Evolutionary conservation across 2,797 vertebrate species (phyloP), one percentile per base, ranked within the genome.

Genomic region (Yasuhikotakia modesta): DNA sequence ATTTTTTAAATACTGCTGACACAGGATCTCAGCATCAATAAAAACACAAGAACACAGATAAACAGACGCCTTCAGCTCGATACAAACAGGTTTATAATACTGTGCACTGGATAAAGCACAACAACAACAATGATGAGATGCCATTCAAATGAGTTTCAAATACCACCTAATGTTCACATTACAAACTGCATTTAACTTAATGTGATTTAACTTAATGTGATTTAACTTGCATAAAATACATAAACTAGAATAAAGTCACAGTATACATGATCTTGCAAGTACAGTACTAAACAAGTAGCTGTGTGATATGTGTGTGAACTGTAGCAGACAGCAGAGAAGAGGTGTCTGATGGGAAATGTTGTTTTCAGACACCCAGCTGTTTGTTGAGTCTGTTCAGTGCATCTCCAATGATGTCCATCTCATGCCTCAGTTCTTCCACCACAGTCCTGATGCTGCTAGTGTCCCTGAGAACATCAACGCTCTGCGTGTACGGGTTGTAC

Each of bases 401-500:
- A 0, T 99, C 95, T 0, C 94, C 95, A 58, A 99, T 92, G 2
- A 97, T 91, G 85, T 98, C 96, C 0, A 99, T 93, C 83, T 99
- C 97, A 0, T 96, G 93, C 2, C 94, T 94, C n/a, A 99, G 92
- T 80, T 99, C 97, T 0, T 94, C 95, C 87, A 99, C 94, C 72
- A 96, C 91, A 0, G 87, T 95, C 88, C 94, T 95, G 80, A 99
- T 97, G 92, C 96, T 98, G 76, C 89, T 91, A 0, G 89, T 94
- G 87, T 99, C 97, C 85, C 95, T 97, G 64, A 99, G 90, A 73
- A 98, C 88, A 46, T 98, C 96, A 86, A 99, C 89, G 0, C 96
- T 98, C 87, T 96, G 98, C 24, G 96, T 98, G 70, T 99, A 99
- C 0, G 98, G 95, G 77, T 98, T 98, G 89, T 99, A 99, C 79